Evolutionary conservation across 1,140 invertebrate genomes (phyloP).

Genomic region (Anagrus nilaparvatae): DNA sequence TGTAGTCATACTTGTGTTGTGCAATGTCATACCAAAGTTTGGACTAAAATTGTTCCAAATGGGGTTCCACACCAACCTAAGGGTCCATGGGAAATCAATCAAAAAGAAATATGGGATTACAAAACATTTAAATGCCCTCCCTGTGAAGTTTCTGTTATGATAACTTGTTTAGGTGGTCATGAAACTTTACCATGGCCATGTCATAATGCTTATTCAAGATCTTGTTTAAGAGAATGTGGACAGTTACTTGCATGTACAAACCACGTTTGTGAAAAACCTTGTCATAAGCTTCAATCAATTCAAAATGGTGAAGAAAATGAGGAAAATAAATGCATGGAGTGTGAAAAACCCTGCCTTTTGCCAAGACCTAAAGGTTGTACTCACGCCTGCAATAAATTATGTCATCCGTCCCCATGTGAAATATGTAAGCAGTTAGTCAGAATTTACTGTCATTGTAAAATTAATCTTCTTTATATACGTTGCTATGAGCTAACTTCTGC

Average conservation of each 20-base stretch:
- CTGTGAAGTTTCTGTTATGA: conserved; percentile 57
- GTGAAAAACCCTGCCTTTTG: conserved; percentile 58
- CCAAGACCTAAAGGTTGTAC: conserved; percentile 63
- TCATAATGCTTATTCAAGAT: conserved; percentile 53
- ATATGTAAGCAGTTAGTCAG: conserved; percentile 63
- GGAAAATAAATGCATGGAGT: conserved; percentile 53
- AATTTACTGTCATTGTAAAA: conserved; percentile 68
- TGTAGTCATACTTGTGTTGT: conserved; percentile 71
- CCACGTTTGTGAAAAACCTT: conserved; percentile 63
- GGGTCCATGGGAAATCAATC: conserved; percentile 66
- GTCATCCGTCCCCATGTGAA: conserved; percentile 61
- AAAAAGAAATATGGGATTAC: conserved; percentile 52
- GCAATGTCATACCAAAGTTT: conserved; percentile 71
- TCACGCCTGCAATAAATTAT: conserved; percentile 65
- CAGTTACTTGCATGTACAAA: conserved; percentile 61
- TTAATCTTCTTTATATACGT: conserved; percentile 60
- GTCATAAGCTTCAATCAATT: conserved; percentile 48
- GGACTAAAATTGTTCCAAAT: conserved; percentile 51
- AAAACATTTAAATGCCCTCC: conserved; percentile 58
- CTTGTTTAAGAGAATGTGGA: conserved; percentile 67
- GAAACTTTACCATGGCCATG: conserved; percentile 70
- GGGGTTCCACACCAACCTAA: conserved; percentile 45
- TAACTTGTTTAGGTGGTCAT: conserved; percentile 75
- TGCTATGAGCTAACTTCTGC: conserved; percentile 56
- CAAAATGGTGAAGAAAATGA: conserved; percentile 36